These are phyloP conservation scores for Ellobius talpinus DNA, from an alignment of 2,113 vertebrate genomes.

Conservation along the genomic window DNA sequence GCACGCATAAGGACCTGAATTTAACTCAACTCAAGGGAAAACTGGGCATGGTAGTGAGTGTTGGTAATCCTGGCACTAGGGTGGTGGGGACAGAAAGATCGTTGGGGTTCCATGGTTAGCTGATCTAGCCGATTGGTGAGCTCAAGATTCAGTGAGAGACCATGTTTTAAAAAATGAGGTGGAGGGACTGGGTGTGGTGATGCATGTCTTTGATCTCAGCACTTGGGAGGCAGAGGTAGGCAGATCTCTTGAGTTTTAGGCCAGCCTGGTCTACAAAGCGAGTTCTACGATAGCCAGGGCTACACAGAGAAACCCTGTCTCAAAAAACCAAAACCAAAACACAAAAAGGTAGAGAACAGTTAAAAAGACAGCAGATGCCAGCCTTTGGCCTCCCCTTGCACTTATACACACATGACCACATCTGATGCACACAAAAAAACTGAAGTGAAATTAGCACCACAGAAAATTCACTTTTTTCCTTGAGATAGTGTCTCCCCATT, in stretches of 20 bases:
- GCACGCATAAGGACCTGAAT: background rate
- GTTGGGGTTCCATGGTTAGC: background rate
- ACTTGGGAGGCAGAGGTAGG: background rate
- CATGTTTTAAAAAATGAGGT: background rate
- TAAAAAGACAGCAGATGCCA: background rate
- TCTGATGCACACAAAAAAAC: background rate
- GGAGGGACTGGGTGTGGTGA: background rate
- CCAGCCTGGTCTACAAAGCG: background rate
- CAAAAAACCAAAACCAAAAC: background rate
- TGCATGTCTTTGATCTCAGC: background rate
- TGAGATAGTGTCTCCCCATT: background rate
- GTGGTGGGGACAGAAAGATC: background rate
- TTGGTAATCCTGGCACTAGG: background rate
- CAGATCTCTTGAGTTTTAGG: background rate
- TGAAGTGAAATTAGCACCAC: background rate
- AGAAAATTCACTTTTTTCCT: background rate
- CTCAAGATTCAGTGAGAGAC: background rate
- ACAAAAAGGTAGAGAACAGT: background rate
- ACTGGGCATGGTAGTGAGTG: background rate
- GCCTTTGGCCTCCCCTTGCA: background rate
- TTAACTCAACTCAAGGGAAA: background rate
- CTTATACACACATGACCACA: background rate
- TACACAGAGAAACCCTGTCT: background rate
- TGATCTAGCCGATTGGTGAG: background rate
- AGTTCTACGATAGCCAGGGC: background rate